Base-by-base conservation (phyloP, 2,888 invertebrate genomes). In the Agriopis leucophaearia region DNA sequence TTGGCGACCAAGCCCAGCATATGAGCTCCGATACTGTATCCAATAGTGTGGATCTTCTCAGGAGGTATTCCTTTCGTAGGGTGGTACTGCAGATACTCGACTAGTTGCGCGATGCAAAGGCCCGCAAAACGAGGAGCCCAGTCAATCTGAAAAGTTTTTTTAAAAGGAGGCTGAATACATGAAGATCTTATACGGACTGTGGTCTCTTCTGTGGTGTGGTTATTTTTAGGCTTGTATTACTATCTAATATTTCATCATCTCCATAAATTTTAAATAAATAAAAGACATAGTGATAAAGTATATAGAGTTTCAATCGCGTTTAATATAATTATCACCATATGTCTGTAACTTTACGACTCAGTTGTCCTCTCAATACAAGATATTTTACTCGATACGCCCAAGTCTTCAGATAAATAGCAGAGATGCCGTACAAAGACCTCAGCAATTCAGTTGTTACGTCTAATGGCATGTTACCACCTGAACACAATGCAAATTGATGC, bases 11-110 rank as follows among this genome's bases (percentile, higher is more conserved):
- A 92, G 0, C 97, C 97, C 7, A 97, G 96, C 67, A 98, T 97
- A 81, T 98, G 97, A 0, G 97, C 97, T 0, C 97, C 97, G 35
- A 97, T 97, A 84, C 97, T 97, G 89, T 97, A 98, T 0, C 98
- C 98, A 65, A 98, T 96, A 1, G 97, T 95, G 85, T 98, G 98
- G 44, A 97, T 85, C 68, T 95, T 94, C 81, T 97, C 96, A 0
- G 97, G 97, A 38, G 94, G 95, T 0, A 97, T 95, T 0, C 97
- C 95, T 74, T 97, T 95, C 63, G 81, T 81, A 0, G 97, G 97
- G 89, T 97, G 97, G 65, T 96, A 95, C 66, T 96, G 96, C 73
- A 98, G 87, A 82, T 97, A 98, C 82, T 96, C 96, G 54, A 97
- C 95, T 79, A 98, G 88, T 84, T 98, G 97, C 8, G 97, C 96